Percentiles rank a stretch among this genome's conserved stretches.
Conservation (phyloP, 37 sponge, comb jelly and placozoan genomes). For the Chondrilla cf. caribensis region DNA sequence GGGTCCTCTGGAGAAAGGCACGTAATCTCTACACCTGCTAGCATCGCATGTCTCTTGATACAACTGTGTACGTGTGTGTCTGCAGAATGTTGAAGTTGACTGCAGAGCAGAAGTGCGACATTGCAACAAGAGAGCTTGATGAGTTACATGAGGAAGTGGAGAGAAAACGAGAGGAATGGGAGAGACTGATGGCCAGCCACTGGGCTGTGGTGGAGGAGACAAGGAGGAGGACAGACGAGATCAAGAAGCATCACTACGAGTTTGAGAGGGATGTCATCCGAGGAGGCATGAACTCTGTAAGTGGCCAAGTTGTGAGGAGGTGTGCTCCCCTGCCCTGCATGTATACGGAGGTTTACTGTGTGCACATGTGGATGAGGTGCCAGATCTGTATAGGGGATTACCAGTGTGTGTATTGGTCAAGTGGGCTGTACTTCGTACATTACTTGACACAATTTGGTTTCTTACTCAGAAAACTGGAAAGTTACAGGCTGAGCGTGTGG, state of each 20-base stretch:
- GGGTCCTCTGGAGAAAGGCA: conserved; percentile 35
- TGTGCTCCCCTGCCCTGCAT: background rate
- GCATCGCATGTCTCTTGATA: background rate
- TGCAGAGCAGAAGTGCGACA: conserved; percentile 96
- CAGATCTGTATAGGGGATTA: too few species aligned
- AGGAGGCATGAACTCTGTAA: conserved; percentile 82
- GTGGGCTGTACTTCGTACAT: background rate
- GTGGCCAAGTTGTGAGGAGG: background rate
- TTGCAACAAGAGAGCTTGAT: conserved; percentile 92
- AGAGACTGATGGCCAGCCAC: conserved; percentile 71
- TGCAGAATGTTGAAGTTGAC: conserved; percentile 72
- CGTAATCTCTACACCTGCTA: background rate
- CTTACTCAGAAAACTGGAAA: conserved; percentile 68
- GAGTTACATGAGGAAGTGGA: conserved; percentile 83
- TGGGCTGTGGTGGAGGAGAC: conserved; percentile 84
- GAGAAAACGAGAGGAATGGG: conserved; percentile 71
- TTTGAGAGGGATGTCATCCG: conserved; percentile 88
- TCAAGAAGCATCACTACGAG: conserved; percentile 88
- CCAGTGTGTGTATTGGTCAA: too few species aligned
- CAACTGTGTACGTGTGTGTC: too few species aligned
- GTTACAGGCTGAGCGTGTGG: conserved; percentile 76
- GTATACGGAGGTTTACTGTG: background rate
- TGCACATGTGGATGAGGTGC: background rate
- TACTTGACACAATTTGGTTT: background rate
- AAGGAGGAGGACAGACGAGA: conserved; percentile 66